phyloP scores from a whole-genome alignment of 2,113 vertebrate genomes.

The Procapra przewalskii region DNA sequence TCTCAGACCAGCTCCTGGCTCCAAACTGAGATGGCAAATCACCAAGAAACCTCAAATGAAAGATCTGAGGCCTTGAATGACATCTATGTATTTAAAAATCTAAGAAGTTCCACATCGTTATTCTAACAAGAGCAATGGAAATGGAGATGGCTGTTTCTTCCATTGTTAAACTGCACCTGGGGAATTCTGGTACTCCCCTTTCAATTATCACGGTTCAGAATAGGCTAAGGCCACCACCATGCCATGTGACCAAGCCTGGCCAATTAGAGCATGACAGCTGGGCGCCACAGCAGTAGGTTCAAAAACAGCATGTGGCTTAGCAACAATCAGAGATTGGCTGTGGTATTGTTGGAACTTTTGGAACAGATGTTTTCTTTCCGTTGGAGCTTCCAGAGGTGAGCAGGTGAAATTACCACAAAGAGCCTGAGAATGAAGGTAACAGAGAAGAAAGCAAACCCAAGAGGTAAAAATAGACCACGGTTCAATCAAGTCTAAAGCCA shows the following conservation, averaged over 20 bases:
- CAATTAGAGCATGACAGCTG: background rate
- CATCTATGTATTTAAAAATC: background rate
- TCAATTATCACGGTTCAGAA: background rate
- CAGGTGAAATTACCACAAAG: background rate
- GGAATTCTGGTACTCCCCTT: background rate
- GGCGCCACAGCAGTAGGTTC: background rate
- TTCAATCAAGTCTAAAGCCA: background rate
- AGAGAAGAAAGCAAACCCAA: background rate
- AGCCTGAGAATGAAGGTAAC: background rate
- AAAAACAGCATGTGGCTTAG: background rate
- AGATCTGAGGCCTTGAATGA: background rate
- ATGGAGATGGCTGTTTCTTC: background rate
- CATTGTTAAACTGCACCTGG: background rate
- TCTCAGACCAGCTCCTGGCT: background rate
- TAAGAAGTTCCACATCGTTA: background rate
- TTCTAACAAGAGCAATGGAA: background rate
- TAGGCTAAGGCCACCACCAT: background rate
- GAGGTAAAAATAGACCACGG: background rate
- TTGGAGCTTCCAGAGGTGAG: background rate
- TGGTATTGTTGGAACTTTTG: background rate
- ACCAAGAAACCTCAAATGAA: background rate
- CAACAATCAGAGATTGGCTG: background rate
- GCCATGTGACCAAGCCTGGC: background rate
- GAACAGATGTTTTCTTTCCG: background rate
- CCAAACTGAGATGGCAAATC: background rate